Evolutionary conservation across 92 coral and sea anemone genomes (phyloP).

Genomic region (Epizoanthus rinbou): DNA sequence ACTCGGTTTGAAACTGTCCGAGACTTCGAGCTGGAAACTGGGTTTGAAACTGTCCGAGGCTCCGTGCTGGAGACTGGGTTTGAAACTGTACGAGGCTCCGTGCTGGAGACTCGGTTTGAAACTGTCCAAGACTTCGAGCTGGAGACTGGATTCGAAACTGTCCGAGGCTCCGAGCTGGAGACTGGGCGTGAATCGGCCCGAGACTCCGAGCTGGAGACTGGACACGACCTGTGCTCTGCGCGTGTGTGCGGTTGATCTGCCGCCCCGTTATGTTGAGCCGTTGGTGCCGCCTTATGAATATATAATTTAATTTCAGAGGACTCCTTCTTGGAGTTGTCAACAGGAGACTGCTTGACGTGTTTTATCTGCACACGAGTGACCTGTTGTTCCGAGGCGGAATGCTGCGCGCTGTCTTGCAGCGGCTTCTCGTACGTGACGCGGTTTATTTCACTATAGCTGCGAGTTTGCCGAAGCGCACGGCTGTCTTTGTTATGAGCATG

Average conservation of each 20-base stretch:
- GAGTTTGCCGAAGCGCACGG: conserved; percentile 30
- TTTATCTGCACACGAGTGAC: conserved; percentile 33
- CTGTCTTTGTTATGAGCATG: conserved; percentile 33
- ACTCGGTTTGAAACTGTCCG: neutral
- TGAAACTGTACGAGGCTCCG: neutral
- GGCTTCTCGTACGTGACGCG: neutral
- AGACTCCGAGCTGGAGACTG: neutral
- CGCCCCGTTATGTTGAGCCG: neutral
- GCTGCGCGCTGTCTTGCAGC: neutral
- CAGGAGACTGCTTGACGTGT: conserved; percentile 31
- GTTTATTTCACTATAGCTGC: conserved; percentile 20
- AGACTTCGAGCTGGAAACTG: no score
- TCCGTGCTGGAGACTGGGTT: neutral
- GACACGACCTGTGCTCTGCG: neutral
- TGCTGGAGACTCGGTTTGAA: conserved; percentile 20
- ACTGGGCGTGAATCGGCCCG: neutral
- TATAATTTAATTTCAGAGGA: conserved; percentile 21
- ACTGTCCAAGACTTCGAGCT: neutral
- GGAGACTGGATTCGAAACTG: neutral
- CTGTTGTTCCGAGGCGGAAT: conserved; percentile 15
- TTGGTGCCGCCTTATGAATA: neutral
- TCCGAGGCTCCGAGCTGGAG: conserved; percentile 3
- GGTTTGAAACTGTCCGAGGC: neutral
- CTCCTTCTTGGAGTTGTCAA: conserved; percentile 22
- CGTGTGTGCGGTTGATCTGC: neutral